Evolutionary conservation across 1,140 invertebrate genomes (phyloP), one percentile per base, ranked within the genome.

Genomic region (Megalonaias nervosa): DNA sequence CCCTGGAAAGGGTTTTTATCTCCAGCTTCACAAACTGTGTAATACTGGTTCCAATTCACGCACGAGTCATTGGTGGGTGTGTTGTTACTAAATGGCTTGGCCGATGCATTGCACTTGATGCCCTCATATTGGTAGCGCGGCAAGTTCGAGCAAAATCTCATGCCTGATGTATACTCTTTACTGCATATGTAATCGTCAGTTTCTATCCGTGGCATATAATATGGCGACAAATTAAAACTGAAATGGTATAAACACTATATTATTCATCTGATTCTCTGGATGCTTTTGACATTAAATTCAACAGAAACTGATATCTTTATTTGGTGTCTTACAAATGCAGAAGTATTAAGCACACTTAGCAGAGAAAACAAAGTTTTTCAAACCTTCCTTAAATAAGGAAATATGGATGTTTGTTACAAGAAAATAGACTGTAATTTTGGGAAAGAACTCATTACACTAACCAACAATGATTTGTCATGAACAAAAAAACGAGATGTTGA

Each of bases 31-130:
- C 99, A 99, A 84, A 96, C 94, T 48, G 96, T 98, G 89, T 99
- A 99, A 92, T 99, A 99, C 92, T 98, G 95, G 92, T 99, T 98
- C 98, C 98, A 99, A 92, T 99, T 98, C 84, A 99, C 95, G 91
- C 98, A 99, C 15, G 86, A 88, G 56, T 87, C 87, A 71, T 91
- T 91, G 55, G 85, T 87, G n/a, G 82, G 86, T 11, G 82, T 87
- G 78, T 86, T 89, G 76, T 88, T 88, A 70, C 82, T 83, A 79
- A 85, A 84, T 19, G 78, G 71, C 56, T 80, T 75, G 23, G 88
- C 88, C 57, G 75, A 81, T 14, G 74, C 85, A 62, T 94, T 94
- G 89, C 94, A 97, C 66, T 93, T 91, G 58, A 94, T 91, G 3
- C 94, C 93, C 56, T 94, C 94, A 75, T 94, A 93, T 65, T 93